These are phyloP conservation scores for Luidia sarsii DNA, from an alignment of 53 echinoderm and acorn worm species.

Conservation along the genomic window DNA sequence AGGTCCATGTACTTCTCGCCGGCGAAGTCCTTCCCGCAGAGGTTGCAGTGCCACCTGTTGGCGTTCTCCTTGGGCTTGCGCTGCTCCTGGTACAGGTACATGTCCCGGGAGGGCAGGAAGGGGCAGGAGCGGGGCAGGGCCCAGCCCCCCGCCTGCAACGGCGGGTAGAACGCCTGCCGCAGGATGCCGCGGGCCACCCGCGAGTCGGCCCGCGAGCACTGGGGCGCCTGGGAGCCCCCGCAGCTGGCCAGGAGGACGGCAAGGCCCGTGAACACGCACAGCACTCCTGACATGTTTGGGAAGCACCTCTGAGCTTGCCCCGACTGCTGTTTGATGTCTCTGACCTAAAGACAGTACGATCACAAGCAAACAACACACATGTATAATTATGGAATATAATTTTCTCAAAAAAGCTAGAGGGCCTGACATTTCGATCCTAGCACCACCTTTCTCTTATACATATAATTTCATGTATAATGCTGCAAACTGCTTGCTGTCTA, in stretches of 20 bases:
- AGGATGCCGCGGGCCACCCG: slow-evolving; percentile 15
- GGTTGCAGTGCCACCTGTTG: slow-evolving; percentile 80
- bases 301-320: background rate
- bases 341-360: too few relatives aligned
- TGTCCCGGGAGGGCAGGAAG: slow-evolving; percentile 60
- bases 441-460: too few relatives aligned
- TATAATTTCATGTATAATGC: too few relatives aligned
- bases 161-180: slow-evolving; percentile 23
- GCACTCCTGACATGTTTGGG: too few relatives aligned
- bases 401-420: too few relatives aligned
- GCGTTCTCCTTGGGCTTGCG: slow-evolving; percentile 60
- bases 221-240: slow-evolving; percentile 3
- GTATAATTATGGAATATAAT: too few relatives aligned
- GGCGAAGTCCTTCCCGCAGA: slow-evolving; percentile 88
- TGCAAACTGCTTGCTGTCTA: too few relatives aligned
- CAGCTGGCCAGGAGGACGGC: background rate
- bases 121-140: slow-evolving; percentile 51
- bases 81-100: slow-evolving; percentile 75
- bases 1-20: slow-evolving; percentile 66
- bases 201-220: slow-evolving; percentile 28
- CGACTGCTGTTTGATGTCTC: too few relatives aligned
- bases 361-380: too few relatives aligned
- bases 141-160: slow-evolving; percentile 20
- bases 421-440: too few relatives aligned
- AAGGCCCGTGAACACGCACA: background rate